phyloP scores from a whole-genome alignment of 2,113 vertebrate species.

The Corapipo altera region DNA sequence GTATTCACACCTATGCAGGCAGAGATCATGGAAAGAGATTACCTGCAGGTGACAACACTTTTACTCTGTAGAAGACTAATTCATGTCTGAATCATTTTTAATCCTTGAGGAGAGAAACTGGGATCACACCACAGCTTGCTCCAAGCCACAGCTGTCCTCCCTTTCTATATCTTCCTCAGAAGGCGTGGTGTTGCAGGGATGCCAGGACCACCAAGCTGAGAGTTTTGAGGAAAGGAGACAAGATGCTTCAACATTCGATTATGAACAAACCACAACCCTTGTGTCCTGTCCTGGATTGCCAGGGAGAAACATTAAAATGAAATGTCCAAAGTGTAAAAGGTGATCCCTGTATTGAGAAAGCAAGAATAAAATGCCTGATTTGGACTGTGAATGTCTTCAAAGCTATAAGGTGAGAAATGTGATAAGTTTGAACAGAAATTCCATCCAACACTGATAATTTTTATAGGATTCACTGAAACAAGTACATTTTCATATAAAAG shows the following conservation, averaged over 20 bases:
- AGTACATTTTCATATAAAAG: not conserved
- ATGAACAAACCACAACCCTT: not conserved
- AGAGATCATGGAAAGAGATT: not conserved
- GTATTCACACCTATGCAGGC: not conserved
- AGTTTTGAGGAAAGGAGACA: not conserved
- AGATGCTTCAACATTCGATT: not conserved
- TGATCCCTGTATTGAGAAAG: not conserved
- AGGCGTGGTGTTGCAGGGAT: rapidly evolving
- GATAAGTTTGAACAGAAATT: not conserved
- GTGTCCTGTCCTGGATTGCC: not conserved
- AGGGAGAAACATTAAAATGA: not conserved
- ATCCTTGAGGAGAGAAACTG: not conserved
- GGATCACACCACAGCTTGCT: not conserved
- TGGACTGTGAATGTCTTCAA: not conserved
- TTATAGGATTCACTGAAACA: not conserved
- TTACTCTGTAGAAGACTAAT: not conserved
- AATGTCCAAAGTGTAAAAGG: not conserved
- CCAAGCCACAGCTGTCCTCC: not conserved
- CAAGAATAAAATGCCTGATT: not conserved
- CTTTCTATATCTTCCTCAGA: not conserved
- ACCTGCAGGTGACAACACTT: not conserved
- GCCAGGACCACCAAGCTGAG: rapidly evolving
- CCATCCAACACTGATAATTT: not conserved
- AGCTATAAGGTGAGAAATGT: not conserved
- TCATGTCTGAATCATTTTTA: rapidly evolving